Base-by-base conservation (phyloP, 2,113 vertebrate species). In the Barbus barbus region DNA sequence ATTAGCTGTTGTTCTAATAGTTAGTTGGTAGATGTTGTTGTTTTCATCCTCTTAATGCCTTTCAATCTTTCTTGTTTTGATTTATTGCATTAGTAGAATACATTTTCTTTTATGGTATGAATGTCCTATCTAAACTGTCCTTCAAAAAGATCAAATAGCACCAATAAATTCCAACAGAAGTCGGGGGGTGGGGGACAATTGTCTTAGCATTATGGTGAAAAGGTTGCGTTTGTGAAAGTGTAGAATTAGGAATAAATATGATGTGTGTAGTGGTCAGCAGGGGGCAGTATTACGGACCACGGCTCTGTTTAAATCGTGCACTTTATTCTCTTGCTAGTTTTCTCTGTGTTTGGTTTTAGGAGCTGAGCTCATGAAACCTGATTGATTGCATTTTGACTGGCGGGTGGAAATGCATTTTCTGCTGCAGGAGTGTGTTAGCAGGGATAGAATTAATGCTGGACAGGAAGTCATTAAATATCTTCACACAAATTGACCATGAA, bases 261-360 rank as follows among this genome's bases (percentile, higher is more conserved):
- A 5, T n/a, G 20, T 31, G 6, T n/a, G 20, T 58, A n/a, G 28
- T 18, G 28, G 12, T 74, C 61, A 24, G 72, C 13, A 61, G 36
- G 28, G 24, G 28, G 18, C 31, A 73, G 71, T 75, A 16, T 81
- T 87, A 51, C 1, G 41, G 41, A 44, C 41, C 41, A 60, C 78
- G 6, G 53, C 58, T 77, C 60, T 80, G 31, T 78, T 86, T 24
- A 31, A 79, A 26, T 60, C 53, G 72, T 77, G 86, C 82, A 87
- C 86, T 87, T 87, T 87, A 87, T 18, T 65, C 67, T 1, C 48
- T 24, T 24, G n/a, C 60, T n/a, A 20, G 14, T 48, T 53, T 31
- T 33, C 24, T 38, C 36, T 36, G 3, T 2, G 16, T 13, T n/a
- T 60, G 33, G 13, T 71, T 78, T 26, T 26, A 8, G 63, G 48